Percentiles rank a stretch among this genome's conserved stretches.
These are phyloP conservation scores for Drosophila gaucha DNA, from an alignment of 2,888 invertebrate species.

Conservation along the genomic window DNA sequence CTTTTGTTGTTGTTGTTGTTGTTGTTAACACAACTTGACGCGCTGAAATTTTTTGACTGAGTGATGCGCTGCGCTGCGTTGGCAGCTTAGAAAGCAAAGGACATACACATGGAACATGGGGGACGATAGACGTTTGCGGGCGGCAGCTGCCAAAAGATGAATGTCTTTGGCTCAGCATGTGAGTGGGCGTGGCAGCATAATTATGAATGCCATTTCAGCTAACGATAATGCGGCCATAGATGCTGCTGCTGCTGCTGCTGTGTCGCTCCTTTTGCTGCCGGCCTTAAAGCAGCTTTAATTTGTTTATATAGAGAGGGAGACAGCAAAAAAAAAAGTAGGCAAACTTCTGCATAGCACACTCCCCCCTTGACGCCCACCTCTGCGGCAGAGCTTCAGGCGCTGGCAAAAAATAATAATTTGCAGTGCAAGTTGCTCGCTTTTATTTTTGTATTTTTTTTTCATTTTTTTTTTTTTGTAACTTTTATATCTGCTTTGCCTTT, in stretches of 20 bases:
- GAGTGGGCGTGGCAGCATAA: conserved; percentile 58
- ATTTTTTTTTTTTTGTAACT: conserved; percentile 4
- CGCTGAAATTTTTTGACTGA: conserved; percentile 76
- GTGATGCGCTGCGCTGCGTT: conserved; percentile 59
- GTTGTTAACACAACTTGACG: conserved; percentile 73
- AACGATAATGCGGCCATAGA: conserved; percentile 42
- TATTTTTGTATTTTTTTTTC: conserved; percentile 15
- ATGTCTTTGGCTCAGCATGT: conserved; percentile 49
- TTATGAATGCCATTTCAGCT: conserved; percentile 67
- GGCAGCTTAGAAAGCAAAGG: conserved; percentile 53
- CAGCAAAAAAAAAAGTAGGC: not conserved
- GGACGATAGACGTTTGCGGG: not conserved
- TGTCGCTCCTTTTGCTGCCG: conserved; percentile 15
- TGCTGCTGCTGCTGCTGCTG: not conserved
- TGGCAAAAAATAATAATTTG: conserved; percentile 74
- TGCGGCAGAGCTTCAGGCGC: conserved; percentile 19
- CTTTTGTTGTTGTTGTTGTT: conserved; percentile 19
- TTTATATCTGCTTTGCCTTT: conserved; percentile 34
- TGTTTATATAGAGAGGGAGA: conserved; percentile 21
- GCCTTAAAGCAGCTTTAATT: conserved; percentile 58
- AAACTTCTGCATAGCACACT: conserved; percentile 11
- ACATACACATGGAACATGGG: conserved; percentile 9
- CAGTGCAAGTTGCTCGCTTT: conserved; percentile 68
- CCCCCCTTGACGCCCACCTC: not conserved
- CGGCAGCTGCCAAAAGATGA: conserved; percentile 56